phyloP scores from a whole-genome alignment of 2,113 vertebrate genomes.

The Nannobrachium achirus region DNA sequence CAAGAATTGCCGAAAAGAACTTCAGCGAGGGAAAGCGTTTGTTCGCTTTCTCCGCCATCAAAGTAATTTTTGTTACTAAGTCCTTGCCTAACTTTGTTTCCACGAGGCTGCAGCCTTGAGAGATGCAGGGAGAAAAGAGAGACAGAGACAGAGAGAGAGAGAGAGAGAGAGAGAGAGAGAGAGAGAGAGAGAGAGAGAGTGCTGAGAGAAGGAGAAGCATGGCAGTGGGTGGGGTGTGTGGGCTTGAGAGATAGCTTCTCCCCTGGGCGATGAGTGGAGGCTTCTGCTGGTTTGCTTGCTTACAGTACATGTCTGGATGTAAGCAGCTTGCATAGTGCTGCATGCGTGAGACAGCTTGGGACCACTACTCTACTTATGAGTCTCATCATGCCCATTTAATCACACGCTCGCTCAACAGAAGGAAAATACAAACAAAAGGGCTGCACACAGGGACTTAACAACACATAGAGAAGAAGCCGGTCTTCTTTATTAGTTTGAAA shows the following conservation, averaged over 20 bases:
- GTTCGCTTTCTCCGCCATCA: not conserved
- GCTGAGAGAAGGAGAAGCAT: not conserved
- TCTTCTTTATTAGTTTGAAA: no score
- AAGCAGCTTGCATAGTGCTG: constrained; percentile 10
- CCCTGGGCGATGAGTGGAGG: not conserved
- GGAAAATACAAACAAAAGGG: not conserved
- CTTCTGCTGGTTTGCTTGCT: not conserved
- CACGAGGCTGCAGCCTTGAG: no score
- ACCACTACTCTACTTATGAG: constrained; percentile 17
- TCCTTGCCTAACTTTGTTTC: no score
- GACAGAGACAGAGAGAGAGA: not conserved
- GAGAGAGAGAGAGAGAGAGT: not conserved
- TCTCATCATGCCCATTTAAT: constrained; percentile 6
- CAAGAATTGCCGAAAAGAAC: not conserved
- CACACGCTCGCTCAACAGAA: not conserved
- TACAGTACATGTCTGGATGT: constrained; percentile 11
- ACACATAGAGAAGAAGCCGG: not conserved
- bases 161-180: not conserved
- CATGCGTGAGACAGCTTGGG: constrained; percentile 22
- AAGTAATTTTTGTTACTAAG: not conserved
- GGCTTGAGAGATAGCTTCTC: not conserved
- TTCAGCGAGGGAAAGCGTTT: no score
- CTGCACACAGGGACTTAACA: not conserved
- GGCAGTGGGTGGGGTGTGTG: not conserved
- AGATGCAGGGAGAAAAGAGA: not conserved